Evolutionary conservation across 2,797 vertebrate species (phyloP).

Genomic region (Hafferia zeledoni): DNA sequence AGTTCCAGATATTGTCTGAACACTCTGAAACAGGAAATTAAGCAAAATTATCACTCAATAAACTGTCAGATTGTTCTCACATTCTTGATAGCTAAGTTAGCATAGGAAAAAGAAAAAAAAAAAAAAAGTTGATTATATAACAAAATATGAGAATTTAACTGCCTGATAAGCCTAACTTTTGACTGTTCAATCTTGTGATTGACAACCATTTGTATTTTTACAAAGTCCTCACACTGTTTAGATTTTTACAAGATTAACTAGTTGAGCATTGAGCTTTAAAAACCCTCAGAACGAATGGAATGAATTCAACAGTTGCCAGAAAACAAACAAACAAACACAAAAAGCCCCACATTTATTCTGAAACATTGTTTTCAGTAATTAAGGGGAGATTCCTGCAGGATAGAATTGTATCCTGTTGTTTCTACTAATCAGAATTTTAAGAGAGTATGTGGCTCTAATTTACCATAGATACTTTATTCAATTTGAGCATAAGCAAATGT

Average conservation of each 20-base stretch:
- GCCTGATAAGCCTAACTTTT: background rate
- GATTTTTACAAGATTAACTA: background rate
- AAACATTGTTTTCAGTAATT: conserved; percentile 7
- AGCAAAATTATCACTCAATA: background rate
- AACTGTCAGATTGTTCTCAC: background rate
- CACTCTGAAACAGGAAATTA: background rate
- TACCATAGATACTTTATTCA: background rate
- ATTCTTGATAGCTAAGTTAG: background rate
- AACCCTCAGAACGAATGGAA: background rate
- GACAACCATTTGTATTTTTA: background rate
- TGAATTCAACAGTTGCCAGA: background rate
- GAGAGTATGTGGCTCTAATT: background rate
- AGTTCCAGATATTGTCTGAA: background rate
- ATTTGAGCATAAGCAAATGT: background rate
- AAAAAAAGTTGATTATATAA: background rate
- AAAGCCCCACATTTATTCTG: background rate
- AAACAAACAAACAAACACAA: background rate
- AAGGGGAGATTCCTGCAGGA: background rate
- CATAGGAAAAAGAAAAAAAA: background rate
- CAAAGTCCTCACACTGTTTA: background rate
- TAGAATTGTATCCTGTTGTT: background rate
- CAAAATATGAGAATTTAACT: background rate
- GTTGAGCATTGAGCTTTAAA: background rate
- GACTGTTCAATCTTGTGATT: background rate
- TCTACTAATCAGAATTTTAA: conserved; percentile 32